Evolutionary conservation across 1,140 invertebrate species (phyloP).

Genomic region (Ceratitis capitata): DNA sequence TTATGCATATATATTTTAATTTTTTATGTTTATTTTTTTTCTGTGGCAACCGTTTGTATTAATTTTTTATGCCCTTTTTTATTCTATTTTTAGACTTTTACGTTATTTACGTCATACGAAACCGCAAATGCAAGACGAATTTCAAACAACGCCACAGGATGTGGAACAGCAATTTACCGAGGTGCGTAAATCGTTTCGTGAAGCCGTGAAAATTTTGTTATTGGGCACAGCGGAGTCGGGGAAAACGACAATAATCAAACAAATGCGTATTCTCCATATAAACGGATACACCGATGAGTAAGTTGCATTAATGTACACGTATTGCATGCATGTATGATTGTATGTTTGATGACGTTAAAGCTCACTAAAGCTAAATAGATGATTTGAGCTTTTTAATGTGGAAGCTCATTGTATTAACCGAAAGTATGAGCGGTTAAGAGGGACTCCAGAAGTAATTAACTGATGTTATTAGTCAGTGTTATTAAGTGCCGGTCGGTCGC

Average conservation of each 20-base stretch:
- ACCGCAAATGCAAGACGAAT: not conserved
- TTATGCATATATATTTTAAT: not conserved
- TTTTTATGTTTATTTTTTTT: not conserved
- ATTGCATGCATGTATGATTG: too few species aligned
- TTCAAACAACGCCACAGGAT: slow-evolving; percentile 41
- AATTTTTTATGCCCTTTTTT: slow-evolving; percentile 33
- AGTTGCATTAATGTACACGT: slow-evolving; percentile 53
- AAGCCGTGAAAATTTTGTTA: slow-evolving; percentile 73
- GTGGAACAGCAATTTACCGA: slow-evolving; percentile 52
- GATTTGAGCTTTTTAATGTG: not conserved
- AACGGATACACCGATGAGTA: slow-evolving; percentile 76
- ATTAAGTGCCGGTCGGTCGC: not conserved
- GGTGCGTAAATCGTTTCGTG: slow-evolving; percentile 48
- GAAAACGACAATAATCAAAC: slow-evolving; percentile 84
- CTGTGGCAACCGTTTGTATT: not conserved
- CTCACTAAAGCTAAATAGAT: not conserved
- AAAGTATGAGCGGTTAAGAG: not conserved
- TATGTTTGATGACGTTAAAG: not conserved
- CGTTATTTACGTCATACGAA: slow-evolving; percentile 56
- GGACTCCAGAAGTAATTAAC: not conserved
- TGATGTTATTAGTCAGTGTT: not conserved
- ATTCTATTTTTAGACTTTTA: slow-evolving; percentile 54
- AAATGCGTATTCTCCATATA: slow-evolving; percentile 83
- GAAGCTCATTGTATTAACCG: not conserved
- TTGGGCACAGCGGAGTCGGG: slow-evolving; percentile 76